Percentiles rank a stretch among this genome's conserved stretches.
phyloP scores from a whole-genome alignment of 2,797 vertebrate species.

The Coluber constrictor region DNA sequence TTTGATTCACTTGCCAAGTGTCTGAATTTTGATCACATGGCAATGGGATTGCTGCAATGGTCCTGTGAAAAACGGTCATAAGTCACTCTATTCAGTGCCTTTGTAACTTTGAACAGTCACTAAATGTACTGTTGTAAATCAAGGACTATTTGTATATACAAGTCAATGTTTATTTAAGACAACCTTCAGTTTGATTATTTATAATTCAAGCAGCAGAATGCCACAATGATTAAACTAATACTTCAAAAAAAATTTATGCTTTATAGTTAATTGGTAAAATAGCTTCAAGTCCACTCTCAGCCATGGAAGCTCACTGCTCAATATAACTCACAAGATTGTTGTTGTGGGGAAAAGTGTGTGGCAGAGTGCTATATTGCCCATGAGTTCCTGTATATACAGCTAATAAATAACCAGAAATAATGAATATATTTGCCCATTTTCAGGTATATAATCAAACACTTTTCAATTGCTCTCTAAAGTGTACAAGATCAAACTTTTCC shows the following conservation, averaged over 20 bases:
- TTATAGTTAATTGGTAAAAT: background rate
- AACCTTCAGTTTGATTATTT: background rate
- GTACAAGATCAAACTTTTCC: background rate
- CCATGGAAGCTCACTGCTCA: background rate
- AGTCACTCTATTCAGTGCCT: background rate
- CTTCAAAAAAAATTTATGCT: background rate
- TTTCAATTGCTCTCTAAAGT: background rate
- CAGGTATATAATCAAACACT: background rate
- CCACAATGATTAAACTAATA: background rate
- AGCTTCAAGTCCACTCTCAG: background rate
- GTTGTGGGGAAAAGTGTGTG: background rate
- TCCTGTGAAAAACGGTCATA: background rate
- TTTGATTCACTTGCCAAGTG: background rate
- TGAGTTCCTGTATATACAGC: background rate
- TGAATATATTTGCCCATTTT: background rate
- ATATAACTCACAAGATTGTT: background rate
- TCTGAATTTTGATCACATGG: background rate
- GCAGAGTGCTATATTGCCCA: background rate
- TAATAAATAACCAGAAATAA: background rate
- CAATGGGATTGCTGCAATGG: background rate
- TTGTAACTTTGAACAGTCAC: background rate
- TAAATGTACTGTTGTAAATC: background rate
- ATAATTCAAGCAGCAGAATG: background rate
- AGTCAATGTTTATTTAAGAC: background rate
- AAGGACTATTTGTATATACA: background rate